Base-by-base conservation (phyloP, 37 sponge, comb jelly and placozoan genomes). In the Haliclona indistincta region DNA sequence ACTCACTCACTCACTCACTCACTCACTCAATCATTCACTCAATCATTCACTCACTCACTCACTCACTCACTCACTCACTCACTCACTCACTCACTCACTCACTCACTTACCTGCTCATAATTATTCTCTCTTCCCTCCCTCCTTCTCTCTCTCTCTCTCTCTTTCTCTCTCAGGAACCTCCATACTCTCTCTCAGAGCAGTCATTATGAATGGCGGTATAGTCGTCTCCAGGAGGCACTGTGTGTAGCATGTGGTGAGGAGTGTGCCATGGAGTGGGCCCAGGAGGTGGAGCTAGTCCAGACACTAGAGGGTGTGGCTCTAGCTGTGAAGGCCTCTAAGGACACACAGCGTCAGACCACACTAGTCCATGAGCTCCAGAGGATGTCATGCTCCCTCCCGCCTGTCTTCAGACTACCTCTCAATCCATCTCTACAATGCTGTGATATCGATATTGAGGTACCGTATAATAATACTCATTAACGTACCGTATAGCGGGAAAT, bases 361-460 rank as follows among this genome's bases (percentile, higher is more conserved):
- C 76, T 89, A 11, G 69, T 89, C 4, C 75, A 78, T 11, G 80
- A 67, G 26, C 75, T 89, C 20, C 56, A 74, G 45, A 56, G 60
- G 26, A 63, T 84, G 35, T 47, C 63, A 13, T 38, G 42, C 13
- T 45, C 55, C 53, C 55, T 83, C 23, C 39, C 69, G 2, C 75
- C 70, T 17, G 35, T 54, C 13, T 79, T 84, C 54, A 43, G 81
- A 5, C 83, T 89, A 10, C 91, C 91, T 17, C 83, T 90, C 3
- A 70, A 74, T 41, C 81, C 86, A 28, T 52, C 78, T 28, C 56
- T 90, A 40, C 71, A 79, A 29, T 86, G 75, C 6, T 64, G 61
- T 3, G 77, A 81, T 22, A 63, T 90, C 22, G 76, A 80, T 40
- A 64, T 90, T 52, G 81, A 84, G 79, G 79, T 78, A 52, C 17